These are phyloP conservation scores for Diachrysia chrysitis DNA, from an alignment of 2,888 invertebrate genomes.

Conservation along the genomic window DNA sequence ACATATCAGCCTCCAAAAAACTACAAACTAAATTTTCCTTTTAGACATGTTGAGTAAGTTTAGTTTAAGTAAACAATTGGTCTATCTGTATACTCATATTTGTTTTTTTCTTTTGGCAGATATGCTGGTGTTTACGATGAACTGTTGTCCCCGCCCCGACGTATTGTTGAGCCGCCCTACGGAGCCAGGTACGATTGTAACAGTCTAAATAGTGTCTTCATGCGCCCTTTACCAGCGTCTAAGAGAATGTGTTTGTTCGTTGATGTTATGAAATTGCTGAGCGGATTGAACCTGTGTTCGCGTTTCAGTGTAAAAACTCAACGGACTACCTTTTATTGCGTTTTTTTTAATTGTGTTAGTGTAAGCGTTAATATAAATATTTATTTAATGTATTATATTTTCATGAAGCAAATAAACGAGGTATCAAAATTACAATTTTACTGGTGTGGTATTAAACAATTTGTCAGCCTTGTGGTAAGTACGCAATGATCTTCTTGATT, in stretches of 20 bases:
- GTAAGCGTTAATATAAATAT: slow-evolving; percentile 50
- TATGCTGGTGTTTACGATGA: slow-evolving; percentile 86
- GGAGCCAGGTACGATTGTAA: slow-evolving; percentile 88
- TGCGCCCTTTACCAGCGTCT: slow-evolving; percentile 69
- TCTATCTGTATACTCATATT: too few relatives aligned
- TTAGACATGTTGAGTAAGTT: too few relatives aligned
- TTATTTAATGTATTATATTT: slow-evolving; percentile 45
- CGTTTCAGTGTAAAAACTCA: slow-evolving; percentile 62
- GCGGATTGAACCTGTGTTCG: slow-evolving; percentile 82
- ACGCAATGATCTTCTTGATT: slow-evolving; percentile 34
- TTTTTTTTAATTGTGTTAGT: slow-evolving; percentile 50
- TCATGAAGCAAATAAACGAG: slow-evolving; percentile 30
- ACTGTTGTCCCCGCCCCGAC: slow-evolving; percentile 86
- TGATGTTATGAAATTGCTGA: slow-evolving; percentile 75
- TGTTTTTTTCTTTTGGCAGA: slow-evolving; percentile 64
- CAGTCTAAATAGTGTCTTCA: slow-evolving; percentile 82
- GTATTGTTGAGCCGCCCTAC: slow-evolving; percentile 85
- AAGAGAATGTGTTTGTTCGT: slow-evolving; percentile 66
- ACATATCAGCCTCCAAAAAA: too few relatives aligned
- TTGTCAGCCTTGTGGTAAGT: slow-evolving; percentile 45
- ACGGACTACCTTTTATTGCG: slow-evolving; percentile 23
- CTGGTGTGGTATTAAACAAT: slow-evolving; percentile 24
- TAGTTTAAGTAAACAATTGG: too few relatives aligned
- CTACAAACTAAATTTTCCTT: too few relatives aligned
- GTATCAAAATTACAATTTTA: slow-evolving; percentile 14